phyloP scores from a whole-genome alignment of 92 coral and sea anemone species.

The Epizoanthus fatuus region DNA sequence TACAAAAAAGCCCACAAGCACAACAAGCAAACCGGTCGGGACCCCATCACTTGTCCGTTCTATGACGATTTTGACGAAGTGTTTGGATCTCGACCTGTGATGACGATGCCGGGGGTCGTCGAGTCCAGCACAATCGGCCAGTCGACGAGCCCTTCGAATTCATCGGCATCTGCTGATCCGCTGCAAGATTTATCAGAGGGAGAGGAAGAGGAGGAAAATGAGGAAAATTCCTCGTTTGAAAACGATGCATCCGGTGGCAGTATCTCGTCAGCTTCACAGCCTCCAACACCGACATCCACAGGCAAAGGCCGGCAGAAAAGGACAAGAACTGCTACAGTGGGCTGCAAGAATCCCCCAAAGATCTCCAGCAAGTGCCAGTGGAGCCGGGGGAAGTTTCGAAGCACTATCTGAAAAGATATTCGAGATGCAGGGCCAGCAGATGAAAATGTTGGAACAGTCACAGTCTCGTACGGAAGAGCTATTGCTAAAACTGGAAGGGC shows the following conservation, averaged over 20 bases:
- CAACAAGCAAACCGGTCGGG: constrained; percentile 67
- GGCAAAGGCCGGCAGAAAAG: neutral
- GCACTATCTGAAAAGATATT: neutral
- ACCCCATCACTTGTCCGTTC: constrained; percentile 56
- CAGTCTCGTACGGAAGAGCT: constrained; percentile 20
- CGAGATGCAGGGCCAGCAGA: neutral
- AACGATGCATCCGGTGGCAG: too few relatives aligned
- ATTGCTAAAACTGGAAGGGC: constrained; percentile 22
- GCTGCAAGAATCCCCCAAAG: neutral
- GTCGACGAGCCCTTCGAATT: too few relatives aligned
- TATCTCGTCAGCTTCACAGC: too few relatives aligned
- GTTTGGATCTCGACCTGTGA: constrained; percentile 65
- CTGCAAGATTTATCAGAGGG: too few relatives aligned
- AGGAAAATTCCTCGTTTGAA: constrained; percentile 1
- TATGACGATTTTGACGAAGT: constrained; percentile 73
- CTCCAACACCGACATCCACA: too few relatives aligned
- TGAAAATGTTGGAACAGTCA: neutral
- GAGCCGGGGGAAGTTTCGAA: neutral
- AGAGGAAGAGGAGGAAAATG: neutral
- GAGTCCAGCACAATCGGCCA: neutral
- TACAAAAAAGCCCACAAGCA: constrained; percentile 71
- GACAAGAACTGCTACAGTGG: neutral
- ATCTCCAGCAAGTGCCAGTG: neutral
- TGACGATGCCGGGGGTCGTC: constrained; percentile 68
- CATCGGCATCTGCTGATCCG: too few relatives aligned